Conservation (phyloP, 2,113 vertebrate species). For the Trachemys scripta region DNA sequence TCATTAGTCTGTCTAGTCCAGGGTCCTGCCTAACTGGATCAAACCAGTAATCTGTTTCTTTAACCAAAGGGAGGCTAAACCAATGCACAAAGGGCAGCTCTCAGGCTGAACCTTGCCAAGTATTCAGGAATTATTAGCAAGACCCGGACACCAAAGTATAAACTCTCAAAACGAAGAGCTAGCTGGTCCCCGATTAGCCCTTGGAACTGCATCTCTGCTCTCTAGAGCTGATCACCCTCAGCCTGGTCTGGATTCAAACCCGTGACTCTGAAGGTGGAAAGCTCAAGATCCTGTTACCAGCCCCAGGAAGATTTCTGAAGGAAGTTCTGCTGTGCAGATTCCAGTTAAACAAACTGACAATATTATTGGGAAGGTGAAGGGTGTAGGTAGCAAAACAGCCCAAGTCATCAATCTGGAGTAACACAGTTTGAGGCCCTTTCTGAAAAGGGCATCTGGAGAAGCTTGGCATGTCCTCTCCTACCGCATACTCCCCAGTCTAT, state of each 20-base stretch:
- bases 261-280: not conserved
- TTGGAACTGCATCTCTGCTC: not conserved
- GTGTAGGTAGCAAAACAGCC: not conserved
- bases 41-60: not conserved
- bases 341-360: not conserved
- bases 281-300: not conserved
- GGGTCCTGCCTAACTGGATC: not conserved
- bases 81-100: not conserved
- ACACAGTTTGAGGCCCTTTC: fast-evolving
- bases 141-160: not conserved
- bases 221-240: not conserved
- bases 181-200: not conserved
- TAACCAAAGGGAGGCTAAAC: not conserved
- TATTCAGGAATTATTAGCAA: not conserved
- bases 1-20: not conserved
- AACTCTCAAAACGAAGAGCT: not conserved
- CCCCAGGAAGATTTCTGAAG: not conserved
- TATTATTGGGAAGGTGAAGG: not conserved
- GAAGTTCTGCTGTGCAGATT: not conserved
- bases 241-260: not conserved
- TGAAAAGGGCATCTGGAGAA: not conserved
- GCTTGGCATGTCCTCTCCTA: not conserved
- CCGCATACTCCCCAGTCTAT: not conserved
- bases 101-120: not conserved
- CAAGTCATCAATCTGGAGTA: not conserved